Evolutionary conservation across 2,888 invertebrate genomes (phyloP).

Genomic region (Carabus problematicus): DNA sequence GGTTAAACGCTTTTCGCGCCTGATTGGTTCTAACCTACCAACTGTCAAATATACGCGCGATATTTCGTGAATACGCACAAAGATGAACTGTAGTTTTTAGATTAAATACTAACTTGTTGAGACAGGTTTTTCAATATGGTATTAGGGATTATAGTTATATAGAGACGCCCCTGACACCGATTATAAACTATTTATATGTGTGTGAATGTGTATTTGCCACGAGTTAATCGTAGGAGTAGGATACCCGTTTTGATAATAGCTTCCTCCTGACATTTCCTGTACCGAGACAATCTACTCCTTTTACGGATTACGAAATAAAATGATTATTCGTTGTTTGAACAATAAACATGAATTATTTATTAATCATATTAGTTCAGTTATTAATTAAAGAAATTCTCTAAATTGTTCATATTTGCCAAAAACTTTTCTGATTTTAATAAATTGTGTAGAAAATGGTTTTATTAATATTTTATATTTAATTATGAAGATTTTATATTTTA

Average conservation of each 20-base stretch:
- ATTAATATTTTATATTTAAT: no score
- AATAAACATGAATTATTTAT: no score
- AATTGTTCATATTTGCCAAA: no score
- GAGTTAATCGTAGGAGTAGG: constrained; percentile 8
- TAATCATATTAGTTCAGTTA: no score
- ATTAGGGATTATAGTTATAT: background rate
- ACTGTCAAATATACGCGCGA: no score
- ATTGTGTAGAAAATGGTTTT: no score
- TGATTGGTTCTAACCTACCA: no score
- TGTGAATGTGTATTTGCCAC: background rate
- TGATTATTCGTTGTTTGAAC: background rate
- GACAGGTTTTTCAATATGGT: background rate
- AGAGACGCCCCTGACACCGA: background rate
- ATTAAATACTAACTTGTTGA: background rate
- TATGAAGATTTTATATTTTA: no score
- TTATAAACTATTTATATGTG: background rate
- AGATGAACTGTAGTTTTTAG: background rate
- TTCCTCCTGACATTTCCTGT: constrained; percentile 13
- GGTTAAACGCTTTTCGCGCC: background rate
- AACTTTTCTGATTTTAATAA: no score
- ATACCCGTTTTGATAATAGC: constrained; percentile 14
- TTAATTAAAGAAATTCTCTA: no score
- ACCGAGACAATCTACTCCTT: constrained; percentile 1
- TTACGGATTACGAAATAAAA: constrained; percentile 15
- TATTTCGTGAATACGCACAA: background rate